Percentiles rank a stretch among this genome's conserved stretches.
phyloP scores from a whole-genome alignment of 1,140 invertebrate genomes.

The Drosophila watanabei region DNA sequence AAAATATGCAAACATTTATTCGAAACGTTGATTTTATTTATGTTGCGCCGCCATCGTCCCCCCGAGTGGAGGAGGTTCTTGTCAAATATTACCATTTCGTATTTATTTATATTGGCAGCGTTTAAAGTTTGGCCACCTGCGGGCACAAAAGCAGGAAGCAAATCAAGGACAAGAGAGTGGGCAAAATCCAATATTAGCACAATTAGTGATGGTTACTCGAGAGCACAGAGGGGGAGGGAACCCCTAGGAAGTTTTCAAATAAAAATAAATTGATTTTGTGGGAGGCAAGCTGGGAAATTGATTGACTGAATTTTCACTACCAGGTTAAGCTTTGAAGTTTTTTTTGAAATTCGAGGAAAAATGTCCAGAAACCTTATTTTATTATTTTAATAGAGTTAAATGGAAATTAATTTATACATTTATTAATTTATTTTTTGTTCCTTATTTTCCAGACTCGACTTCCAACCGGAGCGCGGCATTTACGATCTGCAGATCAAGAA shows the following conservation, averaged over 20 bases:
- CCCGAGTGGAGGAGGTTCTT: constrained; percentile 1
- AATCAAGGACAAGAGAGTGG: constrained; percentile 43
- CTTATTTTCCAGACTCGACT: constrained; percentile 88
- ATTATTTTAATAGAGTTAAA: not conserved
- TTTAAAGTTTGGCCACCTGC: constrained; percentile 80
- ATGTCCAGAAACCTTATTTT: not conserved
- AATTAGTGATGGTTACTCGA: constrained; percentile 63
- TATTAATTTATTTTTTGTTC: constrained; percentile 1
- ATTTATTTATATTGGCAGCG: constrained; percentile 80
- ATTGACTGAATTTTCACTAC: constrained; percentile 22
- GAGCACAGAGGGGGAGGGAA: not conserved
- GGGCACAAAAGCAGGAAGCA: constrained; percentile 44
- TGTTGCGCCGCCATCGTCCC: constrained; percentile 39
- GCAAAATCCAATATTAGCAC: constrained; percentile 78
- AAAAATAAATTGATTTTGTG: constrained; percentile 68
- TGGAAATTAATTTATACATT: not conserved
- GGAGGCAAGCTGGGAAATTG: constrained; percentile 33
- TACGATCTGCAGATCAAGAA: constrained; percentile 95
- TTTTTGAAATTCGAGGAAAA: not conserved
- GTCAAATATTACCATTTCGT: constrained; percentile 78
- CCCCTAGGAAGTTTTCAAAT: constrained; percentile 53
- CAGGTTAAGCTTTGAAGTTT: constrained; percentile 18
- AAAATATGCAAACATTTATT: constrained; percentile 84
- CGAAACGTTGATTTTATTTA: constrained; percentile 82
- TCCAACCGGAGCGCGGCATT: constrained; percentile 91